Conservation (phyloP, 53 echinoderm and acorn worm genomes). For the Crossaster papposus region DNA sequence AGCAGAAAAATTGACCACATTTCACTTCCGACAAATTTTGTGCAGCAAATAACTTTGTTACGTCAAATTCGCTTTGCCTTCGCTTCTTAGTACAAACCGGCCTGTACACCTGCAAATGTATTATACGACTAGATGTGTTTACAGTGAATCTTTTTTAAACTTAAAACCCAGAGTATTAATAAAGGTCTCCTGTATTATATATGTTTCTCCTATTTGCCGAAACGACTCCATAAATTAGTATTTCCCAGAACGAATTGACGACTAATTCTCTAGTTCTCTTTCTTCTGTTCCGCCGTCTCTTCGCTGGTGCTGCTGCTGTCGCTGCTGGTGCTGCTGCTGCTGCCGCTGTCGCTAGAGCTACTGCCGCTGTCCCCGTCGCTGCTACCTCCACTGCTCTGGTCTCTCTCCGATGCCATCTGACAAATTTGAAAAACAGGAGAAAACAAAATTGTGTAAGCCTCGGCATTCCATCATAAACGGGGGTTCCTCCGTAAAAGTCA, state of each 20-base stretch:
- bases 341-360: neutral
- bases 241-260: neutral
- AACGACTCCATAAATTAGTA: neutral
- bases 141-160: neutral
- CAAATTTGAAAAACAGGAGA: neutral
- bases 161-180: neutral
- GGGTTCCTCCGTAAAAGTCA: neutral
- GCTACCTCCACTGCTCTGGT: slow-evolving; percentile 53
- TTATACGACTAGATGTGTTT: too few species aligned
- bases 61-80: too few species aligned
- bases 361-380: slow-evolving; percentile 26
- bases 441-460: neutral
- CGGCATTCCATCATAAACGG: too few species aligned
- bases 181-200: neutral
- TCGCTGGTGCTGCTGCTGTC: slow-evolving; percentile 44
- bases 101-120: too few species aligned
- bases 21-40: too few species aligned
- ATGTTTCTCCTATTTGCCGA: neutral
- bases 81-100: too few species aligned
- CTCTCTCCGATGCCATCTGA: slow-evolving; percentile 81
- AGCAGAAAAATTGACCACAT: too few species aligned
- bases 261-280: slow-evolving; percentile 48
- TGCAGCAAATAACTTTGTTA: too few species aligned
- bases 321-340: slow-evolving; percentile 21
- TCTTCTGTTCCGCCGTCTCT: slow-evolving; percentile 47